Conservation (phyloP, 2,888 invertebrate species). For the Netelia fuscicornis region DNA sequence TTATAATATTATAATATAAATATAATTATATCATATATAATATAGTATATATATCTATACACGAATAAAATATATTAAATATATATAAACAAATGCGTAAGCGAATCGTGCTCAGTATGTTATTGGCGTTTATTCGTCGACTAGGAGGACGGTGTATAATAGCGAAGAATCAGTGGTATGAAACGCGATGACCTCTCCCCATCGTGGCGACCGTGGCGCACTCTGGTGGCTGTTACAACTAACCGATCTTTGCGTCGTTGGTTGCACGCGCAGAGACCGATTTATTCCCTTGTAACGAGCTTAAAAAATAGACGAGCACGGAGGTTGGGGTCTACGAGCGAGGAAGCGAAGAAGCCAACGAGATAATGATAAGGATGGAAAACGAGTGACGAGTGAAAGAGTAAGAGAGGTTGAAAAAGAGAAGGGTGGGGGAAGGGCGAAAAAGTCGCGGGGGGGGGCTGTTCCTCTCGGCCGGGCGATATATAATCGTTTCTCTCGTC, state of each 20-base stretch:
- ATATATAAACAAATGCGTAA: background rate
- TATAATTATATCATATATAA: too few species aligned
- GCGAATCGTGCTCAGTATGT: background rate
- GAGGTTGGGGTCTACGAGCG: conserved; percentile 45
- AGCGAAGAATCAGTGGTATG: conserved; percentile 40
- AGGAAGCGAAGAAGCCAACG: conserved; percentile 29
- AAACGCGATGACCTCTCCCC: conserved; percentile 68
- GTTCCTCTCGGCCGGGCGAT: conserved; percentile 58
- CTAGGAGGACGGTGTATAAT: conserved; percentile 30
- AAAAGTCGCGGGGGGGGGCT: too few species aligned
- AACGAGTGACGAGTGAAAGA: background rate
- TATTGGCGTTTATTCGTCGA: conserved; percentile 34
- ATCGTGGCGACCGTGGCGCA: conserved; percentile 74
- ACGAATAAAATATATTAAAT: too few species aligned
- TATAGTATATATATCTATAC: too few species aligned
- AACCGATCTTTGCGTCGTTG: conserved; percentile 41
- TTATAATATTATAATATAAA: too few species aligned
- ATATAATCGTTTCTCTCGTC: conserved; percentile 53
- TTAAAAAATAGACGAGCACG: conserved; percentile 48
- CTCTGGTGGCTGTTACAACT: conserved; percentile 26
- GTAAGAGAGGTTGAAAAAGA: conserved; percentile 5
- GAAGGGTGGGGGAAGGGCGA: conserved; percentile 31
- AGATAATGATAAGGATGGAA: conserved; percentile 48
- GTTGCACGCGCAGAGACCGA: conserved; percentile 65
- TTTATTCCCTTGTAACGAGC: conserved; percentile 80